phyloP scores from a whole-genome alignment of 2,888 invertebrate species.

The Trilocha varians region DNA sequence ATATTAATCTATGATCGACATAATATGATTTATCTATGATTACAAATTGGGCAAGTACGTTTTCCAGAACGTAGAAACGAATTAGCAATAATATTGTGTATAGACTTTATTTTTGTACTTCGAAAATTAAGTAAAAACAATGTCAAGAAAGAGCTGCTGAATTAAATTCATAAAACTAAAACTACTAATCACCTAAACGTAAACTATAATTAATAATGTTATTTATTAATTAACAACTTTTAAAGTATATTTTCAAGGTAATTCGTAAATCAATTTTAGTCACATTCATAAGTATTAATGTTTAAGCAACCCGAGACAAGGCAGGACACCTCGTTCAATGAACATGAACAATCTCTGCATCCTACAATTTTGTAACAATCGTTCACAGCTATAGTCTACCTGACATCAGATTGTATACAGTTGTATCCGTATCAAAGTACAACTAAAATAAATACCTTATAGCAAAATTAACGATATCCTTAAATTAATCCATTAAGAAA shows the following conservation, averaged over 20 bases:
- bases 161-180: slow-evolving; percentile 44
- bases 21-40: slow-evolving; percentile 29
- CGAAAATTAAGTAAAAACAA: slow-evolving; percentile 55
- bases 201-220: slow-evolving; percentile 44
- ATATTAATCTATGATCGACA: slow-evolving; percentile 15
- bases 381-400: slow-evolving; percentile 23
- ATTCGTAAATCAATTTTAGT: slow-evolving; percentile 19
- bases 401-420: slow-evolving; percentile 59
- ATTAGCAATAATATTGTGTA: slow-evolving; percentile 13
- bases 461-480: slow-evolving; percentile 61
- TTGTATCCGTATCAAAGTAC: slow-evolving; percentile 66
- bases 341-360: slow-evolving; percentile 20
- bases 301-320: slow-evolving; percentile 22
- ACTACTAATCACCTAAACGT: slow-evolving; percentile 43
- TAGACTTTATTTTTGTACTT: slow-evolving; percentile 61
- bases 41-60: slow-evolving; percentile 35
- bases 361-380: slow-evolving; percentile 21
- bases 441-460: slow-evolving; percentile 73
- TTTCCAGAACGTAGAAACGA: slow-evolving; percentile 40
- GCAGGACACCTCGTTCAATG: slow-evolving; percentile 14
- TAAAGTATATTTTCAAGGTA: slow-evolving; percentile 15
- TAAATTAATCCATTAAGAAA: slow-evolving; percentile 48
- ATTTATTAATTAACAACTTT: slow-evolving; percentile 48
- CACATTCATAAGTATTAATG: slow-evolving; percentile 35
- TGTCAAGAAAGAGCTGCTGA: slow-evolving; percentile 47